Base-by-base conservation (phyloP, 2,888 invertebrate genomes). In the Amblyjoppa fuscipennis region DNA sequence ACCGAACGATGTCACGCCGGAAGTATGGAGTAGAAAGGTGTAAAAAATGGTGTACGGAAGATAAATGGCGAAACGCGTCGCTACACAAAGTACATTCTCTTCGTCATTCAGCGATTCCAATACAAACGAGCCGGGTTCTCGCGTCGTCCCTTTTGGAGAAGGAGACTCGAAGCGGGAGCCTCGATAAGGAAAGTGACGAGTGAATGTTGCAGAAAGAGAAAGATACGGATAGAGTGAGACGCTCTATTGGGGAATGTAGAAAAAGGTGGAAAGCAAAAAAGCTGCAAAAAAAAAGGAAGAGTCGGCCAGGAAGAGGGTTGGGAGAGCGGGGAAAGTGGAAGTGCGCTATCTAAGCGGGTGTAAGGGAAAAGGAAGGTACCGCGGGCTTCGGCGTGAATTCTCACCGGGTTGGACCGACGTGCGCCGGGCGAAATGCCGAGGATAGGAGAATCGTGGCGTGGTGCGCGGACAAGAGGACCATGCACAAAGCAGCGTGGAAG, bases 401-500 rank as follows among this genome's bases (percentile, higher is more conserved):
- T 59, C 59, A 59, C 59, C 59, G 59, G 28, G 45, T 45, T 45
- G 45, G 45, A 45, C 45, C 59, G 59, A 45, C 45, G 59, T 59
- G 59, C 25, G 59, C 59, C 59, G 59, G 25, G 59, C 25, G 59
- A 59, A 59, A 59, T 59, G 28, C 59, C 59, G 59, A 88, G 88
- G 86, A 87, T 87, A 86, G 88, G 87, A 89, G 87, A 87, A 59
- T 28, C 59, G 59, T 28, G 28, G 83, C 59, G 59, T 28, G 28
- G 83, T 86, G 87, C 84, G 84, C 87, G 88, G 86, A 86, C 83
- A 85, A 86, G 84, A 82, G 77, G 85, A 85, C 86, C 77, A 83
- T 87, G 81, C 89, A 86, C 89, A 88, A 89, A 89, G 88, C 87
- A 84, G 86, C 86, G 87, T 89, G 53, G 84, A 84, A 84, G 85